Percentiles rank a stretch among this genome's conserved stretches.
Conservation (phyloP, 2,888 invertebrate genomes). For the Andrena bicolor region DNA sequence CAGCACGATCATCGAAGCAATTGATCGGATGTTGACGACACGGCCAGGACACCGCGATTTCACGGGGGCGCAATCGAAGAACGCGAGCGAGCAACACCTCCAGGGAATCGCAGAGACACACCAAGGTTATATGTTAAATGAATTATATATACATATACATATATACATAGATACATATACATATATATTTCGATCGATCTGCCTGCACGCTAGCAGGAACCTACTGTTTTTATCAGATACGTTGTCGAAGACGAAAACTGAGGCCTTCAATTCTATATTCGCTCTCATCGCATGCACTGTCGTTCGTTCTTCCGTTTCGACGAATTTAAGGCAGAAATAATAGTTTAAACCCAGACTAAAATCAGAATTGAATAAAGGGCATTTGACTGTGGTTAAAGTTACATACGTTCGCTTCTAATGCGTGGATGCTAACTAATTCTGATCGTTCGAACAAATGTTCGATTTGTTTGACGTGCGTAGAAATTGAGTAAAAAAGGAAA, state of each 20-base stretch:
- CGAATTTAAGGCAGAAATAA: neutral
- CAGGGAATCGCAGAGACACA: constrained; percentile 23
- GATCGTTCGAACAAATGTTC: neutral
- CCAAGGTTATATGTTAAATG: constrained; percentile 43
- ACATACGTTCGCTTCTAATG: too few species aligned
- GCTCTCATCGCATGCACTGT: constrained; percentile 28
- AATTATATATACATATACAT: constrained; percentile 42
- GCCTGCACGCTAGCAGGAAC: constrained; percentile 31
- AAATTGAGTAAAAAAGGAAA: too few species aligned
- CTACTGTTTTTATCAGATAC: constrained; percentile 19
- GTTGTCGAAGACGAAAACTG: constrained; percentile 32
- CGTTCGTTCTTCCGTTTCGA: constrained; percentile 43
- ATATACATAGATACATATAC: constrained; percentile 21
- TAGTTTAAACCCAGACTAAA: too few species aligned
- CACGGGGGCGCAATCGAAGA: constrained; percentile 14
- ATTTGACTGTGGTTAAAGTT: too few species aligned
- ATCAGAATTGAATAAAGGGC: too few species aligned
- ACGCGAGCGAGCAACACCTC: neutral
- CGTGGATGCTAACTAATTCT: neutral
- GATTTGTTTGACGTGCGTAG: neutral
- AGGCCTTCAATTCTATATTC: constrained; percentile 38
- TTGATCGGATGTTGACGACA: constrained; percentile 35
- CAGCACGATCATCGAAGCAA: constrained; percentile 37
- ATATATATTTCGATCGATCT: constrained; percentile 44
- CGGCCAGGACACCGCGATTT: constrained; percentile 48